Conservation (phyloP, 2,113 vertebrate species). For the Nyctereutes procyonoides region DNA sequence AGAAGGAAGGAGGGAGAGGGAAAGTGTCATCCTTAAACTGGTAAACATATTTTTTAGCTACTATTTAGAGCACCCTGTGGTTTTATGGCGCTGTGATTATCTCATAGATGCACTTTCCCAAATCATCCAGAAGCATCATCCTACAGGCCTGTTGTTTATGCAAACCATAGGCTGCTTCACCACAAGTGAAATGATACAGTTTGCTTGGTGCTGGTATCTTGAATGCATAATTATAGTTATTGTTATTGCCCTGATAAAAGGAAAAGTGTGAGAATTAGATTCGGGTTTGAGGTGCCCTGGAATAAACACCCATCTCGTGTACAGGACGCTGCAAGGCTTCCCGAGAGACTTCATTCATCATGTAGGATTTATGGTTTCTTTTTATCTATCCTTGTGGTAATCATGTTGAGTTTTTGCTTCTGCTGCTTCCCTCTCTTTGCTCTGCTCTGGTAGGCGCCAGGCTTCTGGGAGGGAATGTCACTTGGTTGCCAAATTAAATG, state of each 20-base stretch:
- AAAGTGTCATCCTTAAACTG: background rate
- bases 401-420: background rate
- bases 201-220: background rate
- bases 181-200: accelerated
- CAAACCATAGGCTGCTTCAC: background rate
- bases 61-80: background rate
- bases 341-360: background rate
- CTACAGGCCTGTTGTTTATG: background rate
- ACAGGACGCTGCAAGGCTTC: background rate
- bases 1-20: background rate
- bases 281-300: background rate
- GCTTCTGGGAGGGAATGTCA: conserved; percentile 57
- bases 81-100: background rate
- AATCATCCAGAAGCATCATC: background rate
- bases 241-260: background rate
- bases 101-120: background rate
- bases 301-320: background rate
- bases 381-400: background rate
- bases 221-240: background rate
- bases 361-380: background rate
- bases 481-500: conserved; percentile 54
- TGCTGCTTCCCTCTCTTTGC: background rate
- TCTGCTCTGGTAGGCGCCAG: conserved; percentile 25
- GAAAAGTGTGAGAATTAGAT: background rate
- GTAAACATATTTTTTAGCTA: background rate